phyloP scores from a whole-genome alignment of 2,797 vertebrate genomes.

The Pseudocheirus occidentalis region DNA sequence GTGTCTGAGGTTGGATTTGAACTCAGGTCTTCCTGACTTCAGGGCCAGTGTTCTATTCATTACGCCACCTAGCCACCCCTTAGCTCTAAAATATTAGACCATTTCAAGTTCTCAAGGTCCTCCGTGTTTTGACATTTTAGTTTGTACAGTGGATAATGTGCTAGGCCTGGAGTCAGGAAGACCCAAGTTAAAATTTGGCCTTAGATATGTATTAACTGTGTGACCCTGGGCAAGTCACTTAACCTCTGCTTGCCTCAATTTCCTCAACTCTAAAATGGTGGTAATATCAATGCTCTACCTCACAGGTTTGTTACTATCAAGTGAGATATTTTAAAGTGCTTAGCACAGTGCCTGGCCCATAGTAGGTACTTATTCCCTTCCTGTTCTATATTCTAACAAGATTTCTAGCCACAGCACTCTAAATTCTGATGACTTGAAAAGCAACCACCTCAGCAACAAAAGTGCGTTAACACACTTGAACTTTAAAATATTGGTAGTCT shows the following conservation, averaged over 20 bases:
- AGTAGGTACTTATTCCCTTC: neutral
- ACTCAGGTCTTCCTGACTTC: no score
- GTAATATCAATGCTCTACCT: neutral
- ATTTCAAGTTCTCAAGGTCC: neutral
- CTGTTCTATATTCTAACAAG: neutral
- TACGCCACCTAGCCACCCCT: no score
- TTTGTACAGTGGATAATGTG: neutral
- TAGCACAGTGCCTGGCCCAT: neutral
- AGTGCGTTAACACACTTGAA: neutral
- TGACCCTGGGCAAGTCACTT: neutral
- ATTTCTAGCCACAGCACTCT: neutral
- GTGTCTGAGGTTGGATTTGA: no score
- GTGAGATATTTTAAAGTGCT: neutral
- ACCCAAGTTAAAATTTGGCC: neutral
- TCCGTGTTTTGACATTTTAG: neutral
- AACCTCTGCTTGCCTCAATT: neutral
- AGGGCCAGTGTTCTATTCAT: no score
- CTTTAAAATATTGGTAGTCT: neutral
- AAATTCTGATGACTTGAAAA: neutral
- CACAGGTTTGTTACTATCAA: neutral
- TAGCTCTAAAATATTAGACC: neutral
- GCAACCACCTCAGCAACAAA: neutral
- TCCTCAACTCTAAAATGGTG: neutral
- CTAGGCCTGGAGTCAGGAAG: neutral
- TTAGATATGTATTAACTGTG: neutral